phyloP scores from a whole-genome alignment of 2,888 invertebrate genomes.

The Dioctria rufipes region DNA sequence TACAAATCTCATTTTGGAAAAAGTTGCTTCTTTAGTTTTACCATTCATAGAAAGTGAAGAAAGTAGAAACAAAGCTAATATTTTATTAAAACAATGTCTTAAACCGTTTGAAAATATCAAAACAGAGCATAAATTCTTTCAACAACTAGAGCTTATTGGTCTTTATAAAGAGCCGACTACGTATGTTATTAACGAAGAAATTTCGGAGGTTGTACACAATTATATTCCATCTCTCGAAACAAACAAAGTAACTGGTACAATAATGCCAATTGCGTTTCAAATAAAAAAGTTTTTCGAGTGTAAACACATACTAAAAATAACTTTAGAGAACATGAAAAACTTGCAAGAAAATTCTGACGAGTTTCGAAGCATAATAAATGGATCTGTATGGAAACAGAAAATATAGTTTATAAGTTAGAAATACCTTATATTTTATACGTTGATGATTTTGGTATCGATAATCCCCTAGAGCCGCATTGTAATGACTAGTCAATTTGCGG shows the following conservation, averaged over 20 bases:
- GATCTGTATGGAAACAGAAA: conserved; percentile 56
- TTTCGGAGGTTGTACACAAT: background rate
- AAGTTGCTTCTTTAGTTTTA: too few species aligned
- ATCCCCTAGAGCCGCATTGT: conserved; percentile 56
- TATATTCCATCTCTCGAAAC: conserved; percentile 29
- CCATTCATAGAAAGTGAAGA: too few species aligned
- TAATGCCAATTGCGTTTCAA: conserved; percentile 57
- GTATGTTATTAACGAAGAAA: background rate
- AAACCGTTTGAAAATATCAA: too few species aligned
- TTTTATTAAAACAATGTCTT: too few species aligned
- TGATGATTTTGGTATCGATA: conserved; percentile 58
- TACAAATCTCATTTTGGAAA: too few species aligned
- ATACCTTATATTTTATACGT: conserved; percentile 55
- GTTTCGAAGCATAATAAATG: conserved; percentile 53
- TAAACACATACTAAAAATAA: conserved; percentile 52
- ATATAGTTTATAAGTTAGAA: conserved; percentile 42
- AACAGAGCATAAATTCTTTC: too few species aligned
- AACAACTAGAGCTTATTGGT: too few species aligned
- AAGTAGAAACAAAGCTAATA: too few species aligned
- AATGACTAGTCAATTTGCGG: conserved; percentile 57
- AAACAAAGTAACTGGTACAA: conserved; percentile 53
- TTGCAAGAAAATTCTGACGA: background rate
- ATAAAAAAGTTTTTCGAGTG: conserved; percentile 48
- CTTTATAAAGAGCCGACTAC: too few species aligned
- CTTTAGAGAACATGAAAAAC: conserved; percentile 51